Base-by-base conservation (phyloP, 2,113 vertebrate species). In the Echinops telfairi region DNA sequence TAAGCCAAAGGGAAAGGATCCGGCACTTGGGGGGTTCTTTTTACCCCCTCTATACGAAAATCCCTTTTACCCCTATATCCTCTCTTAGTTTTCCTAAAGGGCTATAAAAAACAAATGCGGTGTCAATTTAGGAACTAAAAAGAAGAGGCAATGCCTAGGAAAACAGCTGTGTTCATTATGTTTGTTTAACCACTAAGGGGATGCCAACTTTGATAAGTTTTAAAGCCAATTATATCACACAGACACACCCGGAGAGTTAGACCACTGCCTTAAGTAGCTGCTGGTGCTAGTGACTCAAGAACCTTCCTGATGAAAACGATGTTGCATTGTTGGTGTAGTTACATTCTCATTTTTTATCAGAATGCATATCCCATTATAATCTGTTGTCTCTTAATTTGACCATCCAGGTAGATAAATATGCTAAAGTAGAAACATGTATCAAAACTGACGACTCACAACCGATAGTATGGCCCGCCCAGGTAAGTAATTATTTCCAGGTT, bases 371-470 rank as follows among this genome's bases (percentile, higher is more conserved):
- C 19, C 88, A 80, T 94, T 95, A 87, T 83, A 73, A 23, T 92
- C 15, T 70, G 5, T 1, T 89, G 2, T 93, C 36, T 91, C 70
- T 58, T 95, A 77, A 70, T 0, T 96, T 97, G 79, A 95, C 80
- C 90, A 47, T 96, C 64, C 96, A 99, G 99, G 99, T 99, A 97
- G 99, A 99, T 96, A 99, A 99, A 97, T 99, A 99, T 4, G 99
- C 99, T 87, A 99, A 99, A 98, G 99, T 99, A 76, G 99, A 99
- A 97, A 99, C 98, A 86, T 99, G 99, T 66, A 98, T 99, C 95
- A 99, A 99, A 96, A 95, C 99, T 96, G 98, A 99, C 96, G 99
- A 99, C 89, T 98, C 98, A 83, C 99, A 99, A 85, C 98, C 99
- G 36, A 99, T 98, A 81, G 98, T 99, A 95, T 99, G 99, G 99